phyloP scores from a whole-genome alignment of 2,888 invertebrate species.

The Noctua comes region DNA sequence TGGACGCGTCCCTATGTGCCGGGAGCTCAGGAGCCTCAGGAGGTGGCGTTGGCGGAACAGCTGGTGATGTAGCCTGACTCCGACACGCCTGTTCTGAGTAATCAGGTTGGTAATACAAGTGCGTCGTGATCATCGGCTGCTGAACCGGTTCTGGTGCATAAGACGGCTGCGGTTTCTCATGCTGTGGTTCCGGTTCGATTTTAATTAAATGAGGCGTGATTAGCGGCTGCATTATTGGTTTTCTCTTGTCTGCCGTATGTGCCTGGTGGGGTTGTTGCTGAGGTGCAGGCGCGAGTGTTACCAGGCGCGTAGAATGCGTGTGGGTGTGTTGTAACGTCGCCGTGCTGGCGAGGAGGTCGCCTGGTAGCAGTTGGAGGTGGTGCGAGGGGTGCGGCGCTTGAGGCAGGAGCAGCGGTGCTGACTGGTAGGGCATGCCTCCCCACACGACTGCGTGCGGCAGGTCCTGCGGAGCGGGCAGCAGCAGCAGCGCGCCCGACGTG shows the following conservation, averaged over 20 bases:
- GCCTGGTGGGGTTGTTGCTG: constrained; percentile 81
- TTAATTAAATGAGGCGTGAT: constrained; percentile 91
- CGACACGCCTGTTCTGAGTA: constrained; percentile 87
- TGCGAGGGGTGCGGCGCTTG: constrained; percentile 91
- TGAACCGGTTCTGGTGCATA: constrained; percentile 88
- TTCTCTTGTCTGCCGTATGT: constrained; percentile 82
- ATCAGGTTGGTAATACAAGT: constrained; percentile 90
- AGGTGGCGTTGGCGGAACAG: constrained; percentile 89
- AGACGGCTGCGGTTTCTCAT: constrained; percentile 84
- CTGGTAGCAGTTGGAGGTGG: constrained; percentile 92
- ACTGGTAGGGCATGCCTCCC: constrained; percentile 91
- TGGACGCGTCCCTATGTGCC: constrained; percentile 94
- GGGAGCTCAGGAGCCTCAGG: constrained; percentile 90
- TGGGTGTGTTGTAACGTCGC: constrained; percentile 92
- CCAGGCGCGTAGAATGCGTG: constrained; percentile 92
- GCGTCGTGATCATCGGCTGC: constrained; percentile 89
- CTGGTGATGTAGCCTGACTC: constrained; percentile 91
- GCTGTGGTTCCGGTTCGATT: constrained; percentile 92
- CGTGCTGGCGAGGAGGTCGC: constrained; percentile 92
- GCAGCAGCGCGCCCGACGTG: constrained; percentile 94
- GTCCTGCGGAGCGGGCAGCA: constrained; percentile 93
- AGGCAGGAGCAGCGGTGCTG: constrained; percentile 83
- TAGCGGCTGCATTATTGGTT: constrained; percentile 87
- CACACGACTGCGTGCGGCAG: constrained; percentile 94
- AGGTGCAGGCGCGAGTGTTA: constrained; percentile 91